Base-by-base conservation (phyloP, 92 coral and sea anemone genomes). In the Diadumene lineata region DNA sequence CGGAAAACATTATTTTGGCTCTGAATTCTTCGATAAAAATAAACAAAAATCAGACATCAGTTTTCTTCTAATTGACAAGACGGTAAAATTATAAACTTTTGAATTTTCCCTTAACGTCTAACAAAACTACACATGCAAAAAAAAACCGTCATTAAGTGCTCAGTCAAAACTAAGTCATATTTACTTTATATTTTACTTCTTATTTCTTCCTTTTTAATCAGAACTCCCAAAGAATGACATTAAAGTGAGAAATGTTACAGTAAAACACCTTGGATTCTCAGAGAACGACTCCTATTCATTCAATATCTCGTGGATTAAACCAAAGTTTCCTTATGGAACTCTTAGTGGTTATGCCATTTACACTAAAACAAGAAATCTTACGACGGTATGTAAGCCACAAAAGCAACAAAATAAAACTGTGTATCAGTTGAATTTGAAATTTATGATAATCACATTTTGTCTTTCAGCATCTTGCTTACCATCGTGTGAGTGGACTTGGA, bases 251-350 rank as follows among this genome's bases (percentile, higher is more conserved):
- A 70, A 31, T 56, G 61, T 70, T 22, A 16, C 25, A 1, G 34
- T n/a, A 1, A 56, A 0, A 16, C 32, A 1, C 22, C 69, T 23
- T 76, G 62, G 72, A 1, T 82, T 60, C 64, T 70, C 75, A 31
- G 61, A 17, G 19, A 50, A 38, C 34, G 21, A 30, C 15, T 29
- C 29, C 43, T 70, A 27, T 31, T 70, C 75, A 17, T 70, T 48
- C 46, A 70, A 53, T 55, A 28, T 70, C 24, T 13, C 75, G 3
- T 70, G 75, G 75, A 10, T 29, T 27, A 70, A 30, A 9, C 75
- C 60, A 4, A 50, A 10, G 21, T 70, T 70, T 34, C 11, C 2
- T 2, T 70, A 51, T 23, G 75, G 75, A 0, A 53, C 31, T 8
- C 48, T 72, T 33, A 30, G 21, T 29, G 66, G 53, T 31, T 56